Conservation (phyloP, 2,113 vertebrate genomes). For the Dasyornis broadbenti region DNA sequence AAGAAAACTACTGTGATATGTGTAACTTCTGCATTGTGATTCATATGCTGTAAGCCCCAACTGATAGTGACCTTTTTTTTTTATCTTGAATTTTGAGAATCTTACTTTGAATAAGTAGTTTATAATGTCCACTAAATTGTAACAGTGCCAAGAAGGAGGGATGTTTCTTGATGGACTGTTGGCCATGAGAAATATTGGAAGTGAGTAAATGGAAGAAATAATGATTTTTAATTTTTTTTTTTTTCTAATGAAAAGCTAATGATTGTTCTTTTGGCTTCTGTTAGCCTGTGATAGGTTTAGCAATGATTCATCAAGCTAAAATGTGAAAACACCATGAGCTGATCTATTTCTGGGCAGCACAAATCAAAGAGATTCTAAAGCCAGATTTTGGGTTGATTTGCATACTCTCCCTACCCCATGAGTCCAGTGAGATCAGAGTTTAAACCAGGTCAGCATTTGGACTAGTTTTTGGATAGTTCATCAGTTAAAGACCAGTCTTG, state of each 20-base stretch:
- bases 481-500: neutral
- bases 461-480: neutral
- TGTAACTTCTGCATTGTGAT: neutral
- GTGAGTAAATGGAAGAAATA: neutral
- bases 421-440: constrained; percentile 42
- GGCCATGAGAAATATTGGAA: neutral
- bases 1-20: neutral
- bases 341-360: neutral
- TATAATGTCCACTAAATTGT: neutral
- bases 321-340: neutral
- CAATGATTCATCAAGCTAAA: constrained; percentile 15
- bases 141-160: neutral
- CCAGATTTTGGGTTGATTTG: neutral
- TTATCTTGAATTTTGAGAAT: neutral
- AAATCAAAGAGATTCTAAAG: neutral
- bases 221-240: neutral
- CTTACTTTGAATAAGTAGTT: neutral
- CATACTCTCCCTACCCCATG: neutral
- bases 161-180: neutral
- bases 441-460: constrained; percentile 2
- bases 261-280: neutral
- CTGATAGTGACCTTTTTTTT: neutral
- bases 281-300: neutral
- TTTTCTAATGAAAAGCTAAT: neutral
- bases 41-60: neutral